Conservation (phyloP, 2,888 invertebrate species). For the Physocephala rufipes region DNA sequence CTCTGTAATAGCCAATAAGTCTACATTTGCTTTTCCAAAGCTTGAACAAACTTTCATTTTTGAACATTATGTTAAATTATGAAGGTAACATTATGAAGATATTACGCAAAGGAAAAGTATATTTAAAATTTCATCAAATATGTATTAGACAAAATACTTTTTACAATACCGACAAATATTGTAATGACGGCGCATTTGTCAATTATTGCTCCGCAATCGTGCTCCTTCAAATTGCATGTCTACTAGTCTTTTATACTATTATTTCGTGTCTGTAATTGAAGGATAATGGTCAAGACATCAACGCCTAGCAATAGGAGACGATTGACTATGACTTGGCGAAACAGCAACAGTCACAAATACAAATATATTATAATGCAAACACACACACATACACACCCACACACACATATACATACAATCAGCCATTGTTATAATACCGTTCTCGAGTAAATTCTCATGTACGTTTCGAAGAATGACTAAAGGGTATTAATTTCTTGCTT, state of each 20-base stretch:
- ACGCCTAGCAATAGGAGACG: slow-evolving; percentile 31
- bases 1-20: no score
- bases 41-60: no score
- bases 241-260: slow-evolving; percentile 9
- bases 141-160: background rate
- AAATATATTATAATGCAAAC: no score
- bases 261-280: slow-evolving; percentile 34
- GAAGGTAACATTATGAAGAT: no score
- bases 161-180: background rate
- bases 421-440: background rate
- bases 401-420: background rate
- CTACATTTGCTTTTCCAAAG: no score
- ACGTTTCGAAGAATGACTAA: background rate
- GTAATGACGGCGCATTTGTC: background rate
- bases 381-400: slow-evolving; percentile 4
- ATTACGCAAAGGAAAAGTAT: no score
- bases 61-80: no score
- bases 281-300: slow-evolving; percentile 34
- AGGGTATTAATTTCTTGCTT: slow-evolving; percentile 32
- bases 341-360: background rate
- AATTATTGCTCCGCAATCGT: slow-evolving; percentile 16
- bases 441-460: background rate
- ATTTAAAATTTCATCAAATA: slow-evolving; percentile 25
- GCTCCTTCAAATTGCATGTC: slow-evolving; percentile 3
- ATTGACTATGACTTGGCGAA: background rate